These are phyloP conservation scores for Cephalopachus bancanus DNA, from an alignment of 2,797 vertebrate genomes.

Conservation along the genomic window DNA sequence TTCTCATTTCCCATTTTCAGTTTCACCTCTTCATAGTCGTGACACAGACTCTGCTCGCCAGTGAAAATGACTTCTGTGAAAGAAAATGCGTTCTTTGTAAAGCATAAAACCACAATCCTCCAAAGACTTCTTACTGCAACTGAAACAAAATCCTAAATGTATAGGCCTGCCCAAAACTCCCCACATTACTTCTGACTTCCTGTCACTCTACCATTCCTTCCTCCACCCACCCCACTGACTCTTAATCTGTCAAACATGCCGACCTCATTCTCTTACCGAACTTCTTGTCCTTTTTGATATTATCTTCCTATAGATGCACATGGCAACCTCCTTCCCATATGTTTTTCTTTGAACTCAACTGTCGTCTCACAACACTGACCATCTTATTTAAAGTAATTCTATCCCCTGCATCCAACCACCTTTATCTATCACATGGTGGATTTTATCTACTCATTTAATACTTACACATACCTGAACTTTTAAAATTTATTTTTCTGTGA, in stretches of 20 bases:
- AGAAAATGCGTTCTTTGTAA: not conserved
- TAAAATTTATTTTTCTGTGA: not conserved
- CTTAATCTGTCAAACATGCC: not conserved
- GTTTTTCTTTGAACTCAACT: not conserved
- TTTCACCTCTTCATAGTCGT: not conserved
- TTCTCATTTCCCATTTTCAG: not conserved
- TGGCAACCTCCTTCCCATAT: not conserved
- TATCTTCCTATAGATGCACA: not conserved
- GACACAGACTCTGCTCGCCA: not conserved
- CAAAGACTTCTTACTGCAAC: not conserved
- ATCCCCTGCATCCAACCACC: not conserved
- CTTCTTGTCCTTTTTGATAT: not conserved
- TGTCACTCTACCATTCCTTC: not conserved
- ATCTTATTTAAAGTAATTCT: not conserved
- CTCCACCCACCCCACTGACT: too few relatives aligned
- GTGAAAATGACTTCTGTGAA: not conserved
- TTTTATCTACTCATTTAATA: not conserved
- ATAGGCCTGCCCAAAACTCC: not conserved
- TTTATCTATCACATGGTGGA: not conserved
- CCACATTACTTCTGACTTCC: not conserved
- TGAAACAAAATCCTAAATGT: not conserved
- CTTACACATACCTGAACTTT: not conserved
- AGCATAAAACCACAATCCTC: not conserved
- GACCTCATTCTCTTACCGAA: not conserved
- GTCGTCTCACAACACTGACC: not conserved